These are phyloP conservation scores for Euzophera pinguis DNA, from an alignment of 2,888 invertebrate genomes.

Conservation along the genomic window DNA sequence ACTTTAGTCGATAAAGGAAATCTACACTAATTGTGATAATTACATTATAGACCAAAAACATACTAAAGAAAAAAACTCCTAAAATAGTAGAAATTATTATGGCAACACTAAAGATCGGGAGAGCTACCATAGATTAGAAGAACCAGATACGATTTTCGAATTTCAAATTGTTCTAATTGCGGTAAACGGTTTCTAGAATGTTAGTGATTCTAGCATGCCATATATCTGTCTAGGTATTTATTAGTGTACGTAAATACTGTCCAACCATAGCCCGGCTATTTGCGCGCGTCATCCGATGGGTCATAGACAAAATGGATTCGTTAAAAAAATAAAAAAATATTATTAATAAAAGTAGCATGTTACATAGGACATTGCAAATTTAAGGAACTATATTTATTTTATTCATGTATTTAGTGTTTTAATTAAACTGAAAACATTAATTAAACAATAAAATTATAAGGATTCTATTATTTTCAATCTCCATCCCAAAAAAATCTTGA, in stretches of 20 bases:
- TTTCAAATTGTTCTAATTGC: slow-evolving; percentile 10
- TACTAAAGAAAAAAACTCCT: slow-evolving; percentile 23
- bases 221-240: slow-evolving; percentile 44
- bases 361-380: too few relatives aligned
- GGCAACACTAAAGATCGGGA: slow-evolving; percentile 54
- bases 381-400: too few relatives aligned
- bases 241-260: slow-evolving; percentile 50
- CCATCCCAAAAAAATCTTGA: too few relatives aligned
- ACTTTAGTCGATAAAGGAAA: slow-evolving; percentile 13
- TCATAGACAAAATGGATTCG: slow-evolving; percentile 39
- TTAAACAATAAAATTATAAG: too few relatives aligned
- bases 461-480: too few relatives aligned
- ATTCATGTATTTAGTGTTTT: too few relatives aligned
- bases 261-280: slow-evolving; percentile 69
- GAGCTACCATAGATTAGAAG: slow-evolving; percentile 47
- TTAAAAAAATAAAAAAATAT: not conserved
- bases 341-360: too few relatives aligned
- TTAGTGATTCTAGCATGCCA: slow-evolving; percentile 74
- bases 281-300: slow-evolving; percentile 34
- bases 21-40: slow-evolving; percentile 8
- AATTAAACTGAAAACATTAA: too few relatives aligned
- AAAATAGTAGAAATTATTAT: slow-evolving; percentile 33
- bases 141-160: slow-evolving; percentile 26
- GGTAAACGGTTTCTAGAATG: slow-evolving; percentile 40
- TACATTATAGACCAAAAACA: not conserved